Evolutionary conservation across 2,888 invertebrate genomes (phyloP).

Genomic region (Crioceris asparagi): DNA sequence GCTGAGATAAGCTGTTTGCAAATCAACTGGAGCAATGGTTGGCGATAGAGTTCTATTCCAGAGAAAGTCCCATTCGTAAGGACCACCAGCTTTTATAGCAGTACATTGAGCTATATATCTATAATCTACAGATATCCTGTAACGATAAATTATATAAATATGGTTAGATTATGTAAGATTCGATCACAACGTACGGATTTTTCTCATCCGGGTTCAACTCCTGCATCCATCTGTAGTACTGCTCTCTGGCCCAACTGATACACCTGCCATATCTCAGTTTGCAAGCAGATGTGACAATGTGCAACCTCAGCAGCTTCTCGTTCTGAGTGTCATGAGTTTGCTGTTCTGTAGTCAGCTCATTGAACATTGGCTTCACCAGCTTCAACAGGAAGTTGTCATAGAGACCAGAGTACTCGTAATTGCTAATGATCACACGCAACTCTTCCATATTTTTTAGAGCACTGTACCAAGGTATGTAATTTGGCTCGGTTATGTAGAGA

Average conservation of each 20-base stretch:
- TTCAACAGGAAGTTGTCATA: slow-evolving; percentile 32
- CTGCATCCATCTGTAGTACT: slow-evolving; percentile 37
- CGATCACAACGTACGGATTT: slow-evolving; percentile 31
- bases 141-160: slow-evolving; percentile 12
- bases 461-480: slow-evolving; percentile 57
- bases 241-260: slow-evolving; percentile 40
- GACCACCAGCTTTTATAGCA: slow-evolving; percentile 51
- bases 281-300: slow-evolving; percentile 50
- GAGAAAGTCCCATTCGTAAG: slow-evolving; percentile 60
- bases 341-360: slow-evolving; percentile 44
- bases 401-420: slow-evolving; percentile 42
- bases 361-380: slow-evolving; percentile 32
- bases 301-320: slow-evolving; percentile 46
- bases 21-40: slow-evolving; percentile 46
- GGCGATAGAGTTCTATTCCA: slow-evolving; percentile 50
- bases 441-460: slow-evolving; percentile 47
- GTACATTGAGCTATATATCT: slow-evolving; percentile 52
- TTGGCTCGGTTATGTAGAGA: slow-evolving; percentile 49
- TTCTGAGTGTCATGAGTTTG: slow-evolving; percentile 42
- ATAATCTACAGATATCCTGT: slow-evolving; percentile 54
- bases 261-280: slow-evolving; percentile 45
- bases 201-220: slow-evolving; percentile 27
- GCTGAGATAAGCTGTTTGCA: slow-evolving; percentile 38
- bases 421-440: slow-evolving; percentile 40
- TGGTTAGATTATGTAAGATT: slow-evolving; percentile 1